Percentiles rank a stretch among this genome's conserved stretches.
These are phyloP conservation scores for Turdus rufiventris DNA, from an alignment of 2,113 vertebrate species.

Conservation along the genomic window DNA sequence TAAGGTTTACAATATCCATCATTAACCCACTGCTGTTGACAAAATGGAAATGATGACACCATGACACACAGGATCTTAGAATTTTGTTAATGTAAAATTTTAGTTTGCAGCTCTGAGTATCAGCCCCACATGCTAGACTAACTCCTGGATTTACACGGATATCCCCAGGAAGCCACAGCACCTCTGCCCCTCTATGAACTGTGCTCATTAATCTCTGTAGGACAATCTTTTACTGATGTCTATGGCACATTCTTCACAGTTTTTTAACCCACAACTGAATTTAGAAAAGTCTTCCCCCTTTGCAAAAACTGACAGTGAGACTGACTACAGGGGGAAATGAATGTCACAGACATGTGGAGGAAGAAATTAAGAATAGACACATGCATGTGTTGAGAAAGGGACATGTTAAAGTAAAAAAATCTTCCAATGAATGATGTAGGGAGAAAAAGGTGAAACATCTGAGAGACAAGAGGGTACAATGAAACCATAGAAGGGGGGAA, in stretches of 20 bases:
- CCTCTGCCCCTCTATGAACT: not conserved
- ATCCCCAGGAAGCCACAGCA: not conserved
- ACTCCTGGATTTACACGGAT: not conserved
- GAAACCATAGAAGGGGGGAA: not conserved
- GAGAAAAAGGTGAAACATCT: not conserved
- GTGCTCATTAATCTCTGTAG: not conserved
- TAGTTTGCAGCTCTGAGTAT: not conserved
- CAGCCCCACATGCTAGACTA: not conserved
- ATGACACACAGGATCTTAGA: not conserved
- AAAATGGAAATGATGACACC: not conserved
- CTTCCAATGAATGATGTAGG: not conserved
- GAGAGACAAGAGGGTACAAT: not conserved
- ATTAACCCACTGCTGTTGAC: not conserved
- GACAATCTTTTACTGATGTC: not conserved
- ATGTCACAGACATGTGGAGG: not conserved
- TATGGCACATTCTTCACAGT: not conserved
- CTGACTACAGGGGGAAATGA: not conserved
- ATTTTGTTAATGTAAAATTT: not conserved
- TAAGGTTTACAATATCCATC: not conserved
- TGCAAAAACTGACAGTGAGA: not conserved
- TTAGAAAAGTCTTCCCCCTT: not conserved
- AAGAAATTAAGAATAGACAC: not conserved
- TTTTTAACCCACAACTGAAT: not conserved
- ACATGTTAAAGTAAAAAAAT: not conserved
- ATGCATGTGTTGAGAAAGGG: not conserved